Base-by-base conservation (phyloP, 2,888 invertebrate genomes). In the Andrena bucephala region DNA sequence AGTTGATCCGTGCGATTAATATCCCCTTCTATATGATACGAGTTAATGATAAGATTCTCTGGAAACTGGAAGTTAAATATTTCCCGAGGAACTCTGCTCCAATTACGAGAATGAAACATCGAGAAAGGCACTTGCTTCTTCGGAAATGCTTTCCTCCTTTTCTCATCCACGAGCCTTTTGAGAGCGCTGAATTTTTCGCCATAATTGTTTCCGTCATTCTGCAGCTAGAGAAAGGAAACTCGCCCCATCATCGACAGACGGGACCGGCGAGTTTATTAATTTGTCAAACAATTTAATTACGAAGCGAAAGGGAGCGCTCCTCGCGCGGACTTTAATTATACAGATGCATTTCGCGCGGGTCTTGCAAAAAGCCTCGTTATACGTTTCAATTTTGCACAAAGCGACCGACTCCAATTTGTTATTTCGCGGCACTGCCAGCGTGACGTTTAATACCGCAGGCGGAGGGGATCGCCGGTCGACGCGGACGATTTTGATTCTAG, bases 281-380 rank as follows among this genome's bases (percentile, higher is more conserved):
- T 77, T 79, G 68, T 36, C 69, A 59, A 73, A 57, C 27, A 33
- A 42, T 66, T 66, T 69, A 74, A 74, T 74, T 73, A 83, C 48
- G 16, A 7, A 27, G 31, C 52, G 33, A 24, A 57, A 52, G 42
- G 72, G 4, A n/a, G 73, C 31, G 36, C 54, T 62, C 31, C 71
- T n/a, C 36, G 36, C 42, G 50, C 31, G 24, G 7, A 42, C 10
- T 77, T 63, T 70, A 73, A 81, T 75, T 83, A 67, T 63, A 72
- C 31, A 24, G 33, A 72, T 52, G 65, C 36, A 68, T 20, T 27
- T n/a, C 31, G 20, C 20, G 27, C 2, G 20, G 1, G 16, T 20
- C 24, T 65, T 27, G 70, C n/a, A 52, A 42, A 71, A 68, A 68
- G 48, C 62, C 33, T 29, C 31, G 16, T 29, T 8, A 4, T 52